phyloP scores from a whole-genome alignment of 1,140 invertebrate species.

The Zaprionus davidi region DNA sequence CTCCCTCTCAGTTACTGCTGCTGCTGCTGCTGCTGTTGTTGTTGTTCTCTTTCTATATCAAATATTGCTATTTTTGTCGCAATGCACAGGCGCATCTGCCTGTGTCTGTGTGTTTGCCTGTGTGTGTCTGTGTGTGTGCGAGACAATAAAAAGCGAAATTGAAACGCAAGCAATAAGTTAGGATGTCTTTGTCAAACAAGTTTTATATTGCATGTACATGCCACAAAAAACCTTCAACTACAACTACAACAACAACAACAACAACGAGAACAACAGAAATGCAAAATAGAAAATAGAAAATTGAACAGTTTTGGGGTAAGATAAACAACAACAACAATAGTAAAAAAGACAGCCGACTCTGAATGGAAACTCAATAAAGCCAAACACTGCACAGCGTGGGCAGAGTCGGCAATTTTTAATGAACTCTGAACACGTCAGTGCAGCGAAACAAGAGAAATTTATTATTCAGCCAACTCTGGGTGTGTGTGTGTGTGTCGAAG shows the following conservation, averaged over 20 bases:
- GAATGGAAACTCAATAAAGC: slow-evolving; percentile 56
- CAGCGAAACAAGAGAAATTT: slow-evolving; percentile 39
- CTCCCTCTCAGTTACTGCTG: slow-evolving; percentile 15
- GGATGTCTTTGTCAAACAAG: slow-evolving; percentile 61
- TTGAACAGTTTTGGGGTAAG: slow-evolving; percentile 54
- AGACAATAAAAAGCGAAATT: slow-evolving; percentile 67
- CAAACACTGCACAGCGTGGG: slow-evolving; percentile 5
- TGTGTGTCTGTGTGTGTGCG: slow-evolving; percentile 37
- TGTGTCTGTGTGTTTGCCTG: slow-evolving; percentile 2
- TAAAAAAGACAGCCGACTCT: background rate
- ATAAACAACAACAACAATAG: slow-evolving; percentile 41
- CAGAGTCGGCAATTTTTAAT: slow-evolving; percentile 17
- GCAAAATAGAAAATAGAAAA: slow-evolving; percentile 48
- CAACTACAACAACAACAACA: slow-evolving; percentile 25
- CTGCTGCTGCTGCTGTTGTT: slow-evolving; percentile 24
- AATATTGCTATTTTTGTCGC: slow-evolving; percentile 40
- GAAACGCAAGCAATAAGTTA: slow-evolving; percentile 61
- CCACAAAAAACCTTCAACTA: slow-evolving; percentile 16
- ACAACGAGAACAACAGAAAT: slow-evolving; percentile 15
- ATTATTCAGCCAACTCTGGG: slow-evolving; percentile 52
- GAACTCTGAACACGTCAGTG: slow-evolving; percentile 28
- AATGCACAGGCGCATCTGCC: slow-evolving; percentile 19
- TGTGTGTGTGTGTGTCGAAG: background rate
- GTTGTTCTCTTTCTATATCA: slow-evolving; percentile 18
- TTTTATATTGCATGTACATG: slow-evolving; percentile 68